Percentiles rank a stretch among this genome's conserved stretches.
These are phyloP conservation scores for Psilanteris sp. DNA, from an alignment of 1,140 invertebrate species.

Conservation along the genomic window DNA sequence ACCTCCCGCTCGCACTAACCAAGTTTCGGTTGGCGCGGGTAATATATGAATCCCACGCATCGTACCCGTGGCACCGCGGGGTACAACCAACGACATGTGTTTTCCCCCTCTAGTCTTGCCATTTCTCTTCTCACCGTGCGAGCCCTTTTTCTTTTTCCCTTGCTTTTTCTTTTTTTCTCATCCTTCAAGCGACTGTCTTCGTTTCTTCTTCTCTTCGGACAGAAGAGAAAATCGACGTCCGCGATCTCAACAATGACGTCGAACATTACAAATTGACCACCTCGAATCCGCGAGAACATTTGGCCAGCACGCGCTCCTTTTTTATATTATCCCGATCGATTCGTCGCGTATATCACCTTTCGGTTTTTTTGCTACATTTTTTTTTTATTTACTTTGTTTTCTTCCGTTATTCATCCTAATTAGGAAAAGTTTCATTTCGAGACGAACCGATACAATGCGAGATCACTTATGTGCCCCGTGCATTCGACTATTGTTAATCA, in stretches of 20 bases:
- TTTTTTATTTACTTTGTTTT: too few species aligned
- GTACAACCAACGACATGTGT: conserved; percentile 79
- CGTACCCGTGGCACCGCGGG: conserved; percentile 76
- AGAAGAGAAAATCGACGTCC: conserved; percentile 66
- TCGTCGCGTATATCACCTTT: conserved; percentile 6
- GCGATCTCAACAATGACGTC: conserved; percentile 26
- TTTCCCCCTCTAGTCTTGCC: conserved; percentile 67
- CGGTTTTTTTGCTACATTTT: not conserved
- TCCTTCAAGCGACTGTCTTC: conserved; percentile 13
- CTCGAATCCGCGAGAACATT: conserved; percentile 60
- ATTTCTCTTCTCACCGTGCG: conserved; percentile 60
- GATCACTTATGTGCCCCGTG: too few species aligned
- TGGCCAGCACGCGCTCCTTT: conserved; percentile 58
- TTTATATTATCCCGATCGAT: conserved; percentile 9
- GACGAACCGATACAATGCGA: too few species aligned
- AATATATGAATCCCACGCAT: conserved; percentile 79
- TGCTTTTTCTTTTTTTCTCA: conserved; percentile 35
- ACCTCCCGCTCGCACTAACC: conserved; percentile 53
- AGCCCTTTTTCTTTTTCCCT: conserved; percentile 36
- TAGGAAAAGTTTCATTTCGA: not conserved
- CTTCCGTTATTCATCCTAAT: not conserved
- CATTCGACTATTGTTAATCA: conserved; percentile 24
- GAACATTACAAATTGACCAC: conserved; percentile 45
- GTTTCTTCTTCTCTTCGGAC: conserved; percentile 23
- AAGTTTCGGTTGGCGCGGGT: conserved; percentile 63